phyloP scores from a whole-genome alignment of 2,888 invertebrate species.

The Cepaea hortensis region DNA sequence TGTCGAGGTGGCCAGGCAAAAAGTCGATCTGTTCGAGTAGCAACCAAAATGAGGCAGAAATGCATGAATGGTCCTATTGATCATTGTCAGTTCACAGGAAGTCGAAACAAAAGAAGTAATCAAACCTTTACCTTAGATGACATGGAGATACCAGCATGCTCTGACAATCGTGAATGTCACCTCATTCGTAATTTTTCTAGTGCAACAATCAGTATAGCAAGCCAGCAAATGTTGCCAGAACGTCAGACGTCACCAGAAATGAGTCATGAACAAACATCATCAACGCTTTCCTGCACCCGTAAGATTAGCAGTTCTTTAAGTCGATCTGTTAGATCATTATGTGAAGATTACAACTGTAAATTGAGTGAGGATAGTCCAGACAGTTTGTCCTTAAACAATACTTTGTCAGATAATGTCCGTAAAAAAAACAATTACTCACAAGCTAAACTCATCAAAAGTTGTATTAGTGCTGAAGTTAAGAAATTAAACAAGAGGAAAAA shows the following conservation, averaged over 20 bases:
- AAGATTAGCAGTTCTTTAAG: not conserved
- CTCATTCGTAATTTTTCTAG: constrained; percentile 17
- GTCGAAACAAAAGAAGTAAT: constrained; percentile 19
- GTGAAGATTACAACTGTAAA: not conserved
- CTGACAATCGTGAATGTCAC: not conserved
- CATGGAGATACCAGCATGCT: not conserved
- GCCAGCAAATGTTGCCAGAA: not conserved
- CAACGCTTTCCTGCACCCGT: not conserved
- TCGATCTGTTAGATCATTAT: not conserved
- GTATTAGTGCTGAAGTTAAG: not conserved
- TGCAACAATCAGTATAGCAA: constrained; percentile 35
- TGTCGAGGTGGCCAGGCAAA: not conserved
- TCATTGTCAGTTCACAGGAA: constrained; percentile 15
- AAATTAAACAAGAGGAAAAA: not conserved
- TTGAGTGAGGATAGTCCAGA: not conserved
- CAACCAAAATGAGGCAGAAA: constrained; percentile 19
- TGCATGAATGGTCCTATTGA: constrained; percentile 2
- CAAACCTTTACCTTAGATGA: constrained; percentile 33
- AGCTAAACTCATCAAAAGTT: not conserved
- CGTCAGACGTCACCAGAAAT: not conserved
- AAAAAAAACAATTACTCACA: not conserved
- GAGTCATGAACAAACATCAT: not conserved
- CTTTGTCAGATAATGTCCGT: not conserved
- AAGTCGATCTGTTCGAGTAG: not conserved
- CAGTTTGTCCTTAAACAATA: not conserved